Evolutionary conservation across 2,797 vertebrate species (phyloP).

Genomic region (Pseudocheirus occidentalis): DNA sequence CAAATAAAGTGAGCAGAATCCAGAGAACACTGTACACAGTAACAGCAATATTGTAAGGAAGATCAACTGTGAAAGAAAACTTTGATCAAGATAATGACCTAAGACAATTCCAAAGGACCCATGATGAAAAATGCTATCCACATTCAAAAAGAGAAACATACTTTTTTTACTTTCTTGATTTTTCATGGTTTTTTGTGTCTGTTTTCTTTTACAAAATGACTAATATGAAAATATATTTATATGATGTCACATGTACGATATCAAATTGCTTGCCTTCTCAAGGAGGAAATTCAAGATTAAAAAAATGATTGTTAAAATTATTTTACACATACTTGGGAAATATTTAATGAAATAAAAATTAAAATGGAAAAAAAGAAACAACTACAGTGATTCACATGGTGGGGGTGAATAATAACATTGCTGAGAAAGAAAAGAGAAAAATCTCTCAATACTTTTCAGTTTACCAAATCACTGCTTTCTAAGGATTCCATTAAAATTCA

Average conservation of each 20-base stretch:
- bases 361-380: not conserved
- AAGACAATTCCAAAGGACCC: not conserved
- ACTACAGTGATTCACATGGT: not conserved
- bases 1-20: not conserved
- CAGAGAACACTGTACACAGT: not conserved
- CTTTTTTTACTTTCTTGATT: not conserved
- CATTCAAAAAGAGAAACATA: no score
- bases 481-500: not conserved
- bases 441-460: constrained; percentile 28
- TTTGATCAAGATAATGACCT: not conserved
- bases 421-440: not conserved
- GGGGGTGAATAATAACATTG: not conserved
- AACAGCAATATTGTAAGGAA: not conserved
- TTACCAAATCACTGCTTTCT: constrained; percentile 26
- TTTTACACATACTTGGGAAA: not conserved
- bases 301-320: not conserved
- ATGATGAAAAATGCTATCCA: not conserved
- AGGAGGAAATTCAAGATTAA: not conserved
- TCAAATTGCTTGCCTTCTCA: not conserved
- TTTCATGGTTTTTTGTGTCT: no score
- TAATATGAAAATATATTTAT: not conserved
- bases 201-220: not conserved
- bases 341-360: not conserved
- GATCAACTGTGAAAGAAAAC: not conserved
- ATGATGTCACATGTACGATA: not conserved